These are phyloP conservation scores for Cartodere bifasciata DNA, from an alignment of 2,888 invertebrate genomes.

Conservation along the genomic window DNA sequence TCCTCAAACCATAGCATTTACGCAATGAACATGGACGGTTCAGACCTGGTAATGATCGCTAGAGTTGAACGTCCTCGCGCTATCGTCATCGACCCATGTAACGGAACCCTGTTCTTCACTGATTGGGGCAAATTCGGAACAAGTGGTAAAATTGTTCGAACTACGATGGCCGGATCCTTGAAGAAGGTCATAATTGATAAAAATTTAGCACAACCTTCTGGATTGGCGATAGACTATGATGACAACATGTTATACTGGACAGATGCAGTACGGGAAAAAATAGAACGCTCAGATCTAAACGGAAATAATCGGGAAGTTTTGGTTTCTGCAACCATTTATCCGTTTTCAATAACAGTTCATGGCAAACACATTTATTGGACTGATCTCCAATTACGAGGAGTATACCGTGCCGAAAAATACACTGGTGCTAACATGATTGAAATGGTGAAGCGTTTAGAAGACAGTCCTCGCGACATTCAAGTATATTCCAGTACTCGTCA, in stretches of 20 bases:
- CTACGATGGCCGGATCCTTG: conserved; percentile 93
- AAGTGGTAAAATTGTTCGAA: conserved; percentile 84
- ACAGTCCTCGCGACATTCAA: conserved; percentile 86
- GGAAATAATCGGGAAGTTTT: conserved; percentile 76
- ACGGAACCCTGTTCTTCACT: conserved; percentile 87
- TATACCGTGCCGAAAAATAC: conserved; percentile 93
- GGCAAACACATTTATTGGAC: conserved; percentile 93
- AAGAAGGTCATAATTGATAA: conserved; percentile 79
- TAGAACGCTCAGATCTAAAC: conserved; percentile 81
- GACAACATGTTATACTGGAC: conserved; percentile 94
- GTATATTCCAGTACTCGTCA: conserved; percentile 72
- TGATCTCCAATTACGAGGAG: conserved; percentile 81
- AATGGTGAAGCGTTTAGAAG: conserved; percentile 85
- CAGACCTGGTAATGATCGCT: conserved; percentile 81
- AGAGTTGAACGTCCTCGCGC: conserved; percentile 88
- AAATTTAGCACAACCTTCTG: conserved; percentile 89
- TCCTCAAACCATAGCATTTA: conserved; percentile 89
- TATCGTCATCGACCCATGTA: conserved; percentile 93
- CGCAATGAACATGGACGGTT: conserved; percentile 84
- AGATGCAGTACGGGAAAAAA: conserved; percentile 89
- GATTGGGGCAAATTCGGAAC: conserved; percentile 93
- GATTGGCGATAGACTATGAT: conserved; percentile 89
- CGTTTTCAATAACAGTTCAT: conserved; percentile 86
- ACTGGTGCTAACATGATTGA: conserved; percentile 91
- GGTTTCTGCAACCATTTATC: conserved; percentile 85